Evolutionary conservation across 2,888 invertebrate genomes (phyloP).

Genomic region (Neria commutata): DNA sequence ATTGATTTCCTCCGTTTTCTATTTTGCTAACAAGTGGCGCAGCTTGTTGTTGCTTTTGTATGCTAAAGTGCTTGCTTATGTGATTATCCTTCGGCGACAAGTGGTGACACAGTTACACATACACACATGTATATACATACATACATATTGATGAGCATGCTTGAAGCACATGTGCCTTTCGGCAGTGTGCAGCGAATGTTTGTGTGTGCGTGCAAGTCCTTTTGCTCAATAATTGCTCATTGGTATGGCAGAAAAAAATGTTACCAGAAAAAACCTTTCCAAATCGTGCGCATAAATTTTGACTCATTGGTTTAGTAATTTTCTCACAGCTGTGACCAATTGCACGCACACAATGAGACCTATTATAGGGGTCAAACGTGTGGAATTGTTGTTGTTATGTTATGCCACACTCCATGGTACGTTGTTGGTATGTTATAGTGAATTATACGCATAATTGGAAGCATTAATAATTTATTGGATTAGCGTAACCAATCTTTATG

Average conservation of each 20-base stretch:
- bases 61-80: no score
- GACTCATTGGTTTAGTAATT: neutral
- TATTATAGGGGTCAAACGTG: constrained; percentile 16
- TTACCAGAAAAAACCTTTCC: neutral
- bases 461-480: no score
- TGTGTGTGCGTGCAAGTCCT: constrained; percentile 31
- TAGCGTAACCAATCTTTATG: no score
- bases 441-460: no score
- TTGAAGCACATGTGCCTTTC: no score
- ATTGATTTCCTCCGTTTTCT: neutral
- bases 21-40: no score
- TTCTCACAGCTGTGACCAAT: constrained; percentile 46
- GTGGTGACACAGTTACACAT: constrained; percentile 12
- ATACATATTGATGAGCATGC: no score
- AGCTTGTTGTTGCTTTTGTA: neutral
- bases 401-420: no score
- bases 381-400: no score
- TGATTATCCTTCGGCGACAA: constrained; percentile 9
- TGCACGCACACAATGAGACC: constrained; percentile 43
- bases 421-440: no score
- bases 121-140: neutral
- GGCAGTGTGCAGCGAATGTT: constrained; percentile 15
- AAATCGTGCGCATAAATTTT: constrained; percentile 3
- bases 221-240: constrained; percentile 16
- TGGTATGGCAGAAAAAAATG: no score